Evolutionary conservation across 1,140 invertebrate genomes (phyloP), one percentile per base, ranked within the genome.

Genomic region (Patella vulgata): DNA sequence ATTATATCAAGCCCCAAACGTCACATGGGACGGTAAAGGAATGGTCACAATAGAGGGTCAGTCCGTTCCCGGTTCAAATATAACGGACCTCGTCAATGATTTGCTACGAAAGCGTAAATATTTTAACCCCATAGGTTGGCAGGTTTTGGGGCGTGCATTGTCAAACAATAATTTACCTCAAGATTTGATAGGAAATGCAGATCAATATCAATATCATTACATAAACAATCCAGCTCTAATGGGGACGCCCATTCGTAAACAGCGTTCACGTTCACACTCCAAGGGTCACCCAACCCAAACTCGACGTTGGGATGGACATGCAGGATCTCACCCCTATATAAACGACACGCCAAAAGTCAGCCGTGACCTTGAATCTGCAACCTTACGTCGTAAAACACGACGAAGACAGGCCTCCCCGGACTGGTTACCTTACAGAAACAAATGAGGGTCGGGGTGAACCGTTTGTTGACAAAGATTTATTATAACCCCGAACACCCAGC

Each of bases 1-100:
- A 43, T 17, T 59, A 23, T 1, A 47, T 23, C 25, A 14, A 21
- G 21, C 36, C 30, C 31, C 46, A 8, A 31, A 48, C 21, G 17
- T 59, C 5, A 33, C 19, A 1, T 59, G 56, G 56, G 48, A 59
- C 46, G n/a, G 28, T 1, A 21, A 44, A 25, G 56, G 56, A 23
- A 44, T 47, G 39, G 21, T 59, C n/a, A 12, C 8, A 12, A 23
- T 19, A 17, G 0, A 39, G 39, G 46, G 46, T 19, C 1, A 48
- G 17, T 4, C 36, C 3, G 19, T 59, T 17, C 23, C 23, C 23
- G 30, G 31, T 36, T 59, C 56, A 4, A 59, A 59, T n/a, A 23
- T 59, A 12, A 31, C 25, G 5, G 56, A 59, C 25, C 48, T 48
- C 1, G n/a, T 48, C 1, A 48, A 48, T 31, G 43, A 48, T 36